These are phyloP conservation scores for Coreius guichenoti DNA, from an alignment of 2,797 vertebrate genomes.

Conservation along the genomic window DNA sequence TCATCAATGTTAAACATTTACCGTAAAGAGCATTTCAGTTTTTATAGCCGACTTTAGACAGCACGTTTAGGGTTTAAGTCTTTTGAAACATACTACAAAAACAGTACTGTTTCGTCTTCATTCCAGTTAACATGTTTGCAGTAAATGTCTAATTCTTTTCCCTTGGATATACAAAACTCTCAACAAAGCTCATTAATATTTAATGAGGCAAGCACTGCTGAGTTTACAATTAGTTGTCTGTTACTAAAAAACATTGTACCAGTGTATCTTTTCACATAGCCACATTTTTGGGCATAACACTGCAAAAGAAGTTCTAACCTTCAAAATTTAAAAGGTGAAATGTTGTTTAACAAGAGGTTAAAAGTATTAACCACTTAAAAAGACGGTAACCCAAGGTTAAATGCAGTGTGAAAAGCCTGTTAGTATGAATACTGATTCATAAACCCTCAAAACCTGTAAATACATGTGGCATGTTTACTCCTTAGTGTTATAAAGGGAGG, in stretches of 20 bases:
- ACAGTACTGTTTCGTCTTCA: neutral
- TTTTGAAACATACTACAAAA: neutral
- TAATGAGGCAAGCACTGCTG: neutral
- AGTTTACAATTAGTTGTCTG: neutral
- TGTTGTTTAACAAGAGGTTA: neutral
- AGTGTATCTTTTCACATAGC: neutral
- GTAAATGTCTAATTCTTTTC: neutral
- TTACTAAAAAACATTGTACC: neutral
- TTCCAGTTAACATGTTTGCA: neutral
- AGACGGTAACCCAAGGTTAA: neutral
- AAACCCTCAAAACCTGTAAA: constrained; percentile 28
- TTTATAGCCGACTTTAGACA: neutral
- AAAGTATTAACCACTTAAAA: neutral
- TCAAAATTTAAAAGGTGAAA: neutral
- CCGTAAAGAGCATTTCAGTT: neutral
- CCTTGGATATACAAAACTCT: neutral
- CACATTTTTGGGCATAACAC: neutral
- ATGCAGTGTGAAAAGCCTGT: constrained; percentile 8
- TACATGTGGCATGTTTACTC: neutral
- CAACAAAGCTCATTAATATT: neutral
- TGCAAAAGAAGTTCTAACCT: neutral
- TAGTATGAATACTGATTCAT: neutral
- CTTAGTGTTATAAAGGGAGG: neutral
- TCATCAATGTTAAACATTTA: neutral
- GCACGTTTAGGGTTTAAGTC: neutral